These are phyloP conservation scores for Gymnosoma rotundatum DNA, from an alignment of 2,888 invertebrate genomes.

Conservation along the genomic window DNA sequence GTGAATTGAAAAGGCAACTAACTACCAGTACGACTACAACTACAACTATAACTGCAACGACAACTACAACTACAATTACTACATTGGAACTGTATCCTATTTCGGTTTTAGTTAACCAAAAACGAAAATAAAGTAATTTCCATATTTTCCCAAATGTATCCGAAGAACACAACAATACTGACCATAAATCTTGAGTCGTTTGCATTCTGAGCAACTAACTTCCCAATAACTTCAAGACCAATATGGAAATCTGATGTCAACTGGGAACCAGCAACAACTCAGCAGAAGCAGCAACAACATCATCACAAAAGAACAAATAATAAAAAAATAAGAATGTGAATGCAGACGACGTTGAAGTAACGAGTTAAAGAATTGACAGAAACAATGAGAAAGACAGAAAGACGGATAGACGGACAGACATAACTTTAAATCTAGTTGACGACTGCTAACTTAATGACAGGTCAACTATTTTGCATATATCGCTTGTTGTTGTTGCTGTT, in stretches of 20 bases:
- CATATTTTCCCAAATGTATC: constrained; percentile 68
- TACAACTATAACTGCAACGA: no score
- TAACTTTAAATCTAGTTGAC: constrained; percentile 68
- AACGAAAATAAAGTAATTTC: constrained; percentile 68
- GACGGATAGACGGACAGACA: constrained; percentile 50
- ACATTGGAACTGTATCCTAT: constrained; percentile 24
- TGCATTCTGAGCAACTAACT: constrained; percentile 69
- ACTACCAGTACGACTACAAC: no score
- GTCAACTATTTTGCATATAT: constrained; percentile 82
- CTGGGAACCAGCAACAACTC: constrained; percentile 54
- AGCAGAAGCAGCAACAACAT: constrained; percentile 26
- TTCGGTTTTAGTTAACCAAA: constrained; percentile 45
- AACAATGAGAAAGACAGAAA: constrained; percentile 65
- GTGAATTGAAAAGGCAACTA: no score
- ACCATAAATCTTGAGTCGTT: constrained; percentile 66
- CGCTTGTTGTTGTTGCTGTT: constrained; percentile 5
- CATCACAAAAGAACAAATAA: neutral
- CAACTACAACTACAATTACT: neutral
- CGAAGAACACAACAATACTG: constrained; percentile 62
- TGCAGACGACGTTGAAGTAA: constrained; percentile 47
- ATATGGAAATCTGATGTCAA: constrained; percentile 71
- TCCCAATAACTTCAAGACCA: constrained; percentile 70
- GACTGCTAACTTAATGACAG: constrained; percentile 76
- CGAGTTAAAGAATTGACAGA: constrained; percentile 65
- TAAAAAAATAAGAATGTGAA: constrained; percentile 4